These are phyloP conservation scores for Teleiodes luculella DNA, from an alignment of 2,888 invertebrate genomes.

Conservation along the genomic window DNA sequence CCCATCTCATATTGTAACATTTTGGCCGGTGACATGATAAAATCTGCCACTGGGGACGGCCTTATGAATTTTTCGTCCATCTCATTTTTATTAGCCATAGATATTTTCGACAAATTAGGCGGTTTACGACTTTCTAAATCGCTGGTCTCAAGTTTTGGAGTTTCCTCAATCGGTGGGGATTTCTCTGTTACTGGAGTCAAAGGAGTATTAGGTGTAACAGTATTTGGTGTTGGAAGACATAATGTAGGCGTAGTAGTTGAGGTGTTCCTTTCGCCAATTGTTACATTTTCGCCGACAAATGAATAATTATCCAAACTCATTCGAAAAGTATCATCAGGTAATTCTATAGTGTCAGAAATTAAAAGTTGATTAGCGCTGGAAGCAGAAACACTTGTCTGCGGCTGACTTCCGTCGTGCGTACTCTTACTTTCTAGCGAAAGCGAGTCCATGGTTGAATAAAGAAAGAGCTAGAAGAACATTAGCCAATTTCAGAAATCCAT, in stretches of 20 bases:
- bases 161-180: constrained; percentile 42
- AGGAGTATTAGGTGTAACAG: constrained; percentile 30
- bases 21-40: constrained; percentile 67
- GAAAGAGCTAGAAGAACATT: neutral
- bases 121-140: constrained; percentile 31
- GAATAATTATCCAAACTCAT: constrained; percentile 62
- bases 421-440: constrained; percentile 37
- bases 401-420: constrained; percentile 32
- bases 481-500: neutral
- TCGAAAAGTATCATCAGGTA: constrained; percentile 65
- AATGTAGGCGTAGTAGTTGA: constrained; percentile 39
- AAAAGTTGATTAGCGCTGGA: constrained; percentile 56
- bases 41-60: constrained; percentile 58
- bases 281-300: constrained; percentile 66
- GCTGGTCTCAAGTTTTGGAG: constrained; percentile 37
- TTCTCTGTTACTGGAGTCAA: constrained; percentile 24
- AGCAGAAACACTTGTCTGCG: constrained; percentile 26
- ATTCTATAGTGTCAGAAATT: constrained; percentile 52
- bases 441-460: constrained; percentile 44
- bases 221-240: constrained; percentile 30
- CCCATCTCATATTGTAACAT: constrained; percentile 69
- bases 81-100: constrained; percentile 51
- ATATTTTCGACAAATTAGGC: constrained; percentile 49
- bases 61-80: constrained; percentile 54
- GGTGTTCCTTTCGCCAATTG: constrained; percentile 44